Conservation (phyloP, 2,888 invertebrate species). For the Hypolimnas misippus region DNA sequence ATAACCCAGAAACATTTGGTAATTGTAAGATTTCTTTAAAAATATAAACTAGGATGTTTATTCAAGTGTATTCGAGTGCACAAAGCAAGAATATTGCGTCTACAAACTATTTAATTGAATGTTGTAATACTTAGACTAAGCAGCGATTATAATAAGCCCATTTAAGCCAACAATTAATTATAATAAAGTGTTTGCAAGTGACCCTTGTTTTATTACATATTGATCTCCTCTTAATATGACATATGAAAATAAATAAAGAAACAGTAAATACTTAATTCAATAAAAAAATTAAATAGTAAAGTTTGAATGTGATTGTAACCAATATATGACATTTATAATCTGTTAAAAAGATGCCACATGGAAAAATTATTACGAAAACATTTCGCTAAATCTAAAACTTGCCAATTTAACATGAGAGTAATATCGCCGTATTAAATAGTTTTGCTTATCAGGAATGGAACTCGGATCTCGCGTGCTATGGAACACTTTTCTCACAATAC, state of each 20-base stretch:
- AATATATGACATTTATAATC: no score
- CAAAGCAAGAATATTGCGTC: slow-evolving; percentile 18
- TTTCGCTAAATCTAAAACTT: no score
- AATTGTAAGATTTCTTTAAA: neutral
- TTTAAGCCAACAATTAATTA: slow-evolving; percentile 36
- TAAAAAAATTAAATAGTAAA: no score
- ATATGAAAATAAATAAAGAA: neutral
- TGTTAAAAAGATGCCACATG: no score
- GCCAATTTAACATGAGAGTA: no score
- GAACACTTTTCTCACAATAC: neutral
- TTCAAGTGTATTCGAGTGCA: slow-evolving; percentile 13
- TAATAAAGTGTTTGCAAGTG: slow-evolving; percentile 50
- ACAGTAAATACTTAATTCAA: no score
- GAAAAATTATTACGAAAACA: no score
- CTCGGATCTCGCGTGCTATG: neutral
- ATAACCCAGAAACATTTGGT: no score
- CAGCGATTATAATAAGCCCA: slow-evolving; percentile 42
- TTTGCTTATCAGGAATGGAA: neutral
- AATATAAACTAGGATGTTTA: neutral
- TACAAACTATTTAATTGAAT: slow-evolving; percentile 15
- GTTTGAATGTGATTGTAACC: no score
- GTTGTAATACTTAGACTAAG: slow-evolving; percentile 36
- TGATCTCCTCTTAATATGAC: neutral
- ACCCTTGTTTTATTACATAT: slow-evolving; percentile 35
- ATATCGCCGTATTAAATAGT: no score